Evolutionary conservation across 2,113 vertebrate species (phyloP).

Genomic region (Hydrolagus affinis): DNA sequence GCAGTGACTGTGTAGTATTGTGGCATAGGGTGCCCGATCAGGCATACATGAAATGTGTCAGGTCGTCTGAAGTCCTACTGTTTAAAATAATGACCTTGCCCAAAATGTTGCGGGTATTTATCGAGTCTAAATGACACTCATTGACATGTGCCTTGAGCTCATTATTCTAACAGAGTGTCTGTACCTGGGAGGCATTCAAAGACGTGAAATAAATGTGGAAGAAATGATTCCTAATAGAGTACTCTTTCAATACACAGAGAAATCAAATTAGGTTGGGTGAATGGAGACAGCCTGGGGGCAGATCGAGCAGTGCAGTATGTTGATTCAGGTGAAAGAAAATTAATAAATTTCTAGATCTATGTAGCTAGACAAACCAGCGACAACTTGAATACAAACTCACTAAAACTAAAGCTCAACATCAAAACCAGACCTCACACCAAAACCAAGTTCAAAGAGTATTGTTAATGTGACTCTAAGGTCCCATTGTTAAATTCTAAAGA

Average conservation of each 20-base stretch:
- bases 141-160: not conserved
- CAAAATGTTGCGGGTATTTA: not conserved
- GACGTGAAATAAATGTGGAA: not conserved
- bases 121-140: not conserved
- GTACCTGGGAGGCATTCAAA: constrained; percentile 5
- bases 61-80: not conserved
- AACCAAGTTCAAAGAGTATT: not conserved
- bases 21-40: not conserved
- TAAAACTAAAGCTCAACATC: not conserved
- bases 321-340: not conserved
- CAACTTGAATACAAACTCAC: not conserved
- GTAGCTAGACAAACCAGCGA: not conserved
- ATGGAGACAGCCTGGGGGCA: not conserved
- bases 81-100: not conserved
- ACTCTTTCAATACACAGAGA: not conserved
- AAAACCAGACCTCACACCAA: not conserved
- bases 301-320: not conserved
- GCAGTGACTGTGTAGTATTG: no score
- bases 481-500: not conserved
- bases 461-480: not conserved
- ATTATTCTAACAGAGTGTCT: not conserved
- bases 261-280: not conserved
- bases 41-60: not conserved
- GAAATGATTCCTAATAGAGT: not conserved
- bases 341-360: not conserved